Conservation (phyloP, 23 tunicate genomes). For the Trididemnum clinides region DNA sequence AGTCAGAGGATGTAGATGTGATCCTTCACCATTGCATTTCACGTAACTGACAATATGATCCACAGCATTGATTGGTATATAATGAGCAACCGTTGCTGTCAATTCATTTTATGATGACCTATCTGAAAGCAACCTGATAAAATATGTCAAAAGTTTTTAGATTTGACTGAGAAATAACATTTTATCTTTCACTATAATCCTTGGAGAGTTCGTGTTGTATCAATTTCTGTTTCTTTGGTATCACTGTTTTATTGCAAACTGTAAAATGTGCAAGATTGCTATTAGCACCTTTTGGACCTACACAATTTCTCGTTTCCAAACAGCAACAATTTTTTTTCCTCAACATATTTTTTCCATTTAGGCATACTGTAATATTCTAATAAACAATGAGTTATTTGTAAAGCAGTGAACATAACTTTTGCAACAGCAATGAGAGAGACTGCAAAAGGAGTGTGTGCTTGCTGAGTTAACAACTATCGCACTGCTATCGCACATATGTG, state of each 20-base stretch:
- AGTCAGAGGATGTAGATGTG: neutral
- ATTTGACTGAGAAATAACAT: neutral
- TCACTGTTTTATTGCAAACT: neutral
- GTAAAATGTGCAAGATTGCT: neutral
- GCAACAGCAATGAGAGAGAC: too few relatives aligned
- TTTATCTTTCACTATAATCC: neutral
- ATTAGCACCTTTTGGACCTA: neutral
- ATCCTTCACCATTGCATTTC: neutral
- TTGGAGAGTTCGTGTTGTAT: neutral
- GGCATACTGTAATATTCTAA: neutral
- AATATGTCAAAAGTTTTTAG: neutral
- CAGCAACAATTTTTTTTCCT: neutral
- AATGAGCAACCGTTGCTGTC: neutral
- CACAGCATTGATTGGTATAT: neutral
- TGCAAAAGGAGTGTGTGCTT: too few relatives aligned
- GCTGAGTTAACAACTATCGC: too few relatives aligned
- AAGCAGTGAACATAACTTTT: too few relatives aligned
- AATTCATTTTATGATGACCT: neutral
- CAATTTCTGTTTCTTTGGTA: neutral
- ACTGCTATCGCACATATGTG: too few relatives aligned
- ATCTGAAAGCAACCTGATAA: neutral
- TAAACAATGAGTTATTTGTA: too few relatives aligned
- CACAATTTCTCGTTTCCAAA: neutral
- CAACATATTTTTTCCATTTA: neutral
- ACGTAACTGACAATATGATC: neutral